Conservation (phyloP, 1,140 invertebrate genomes). For the Lordiphosa collinella region DNA sequence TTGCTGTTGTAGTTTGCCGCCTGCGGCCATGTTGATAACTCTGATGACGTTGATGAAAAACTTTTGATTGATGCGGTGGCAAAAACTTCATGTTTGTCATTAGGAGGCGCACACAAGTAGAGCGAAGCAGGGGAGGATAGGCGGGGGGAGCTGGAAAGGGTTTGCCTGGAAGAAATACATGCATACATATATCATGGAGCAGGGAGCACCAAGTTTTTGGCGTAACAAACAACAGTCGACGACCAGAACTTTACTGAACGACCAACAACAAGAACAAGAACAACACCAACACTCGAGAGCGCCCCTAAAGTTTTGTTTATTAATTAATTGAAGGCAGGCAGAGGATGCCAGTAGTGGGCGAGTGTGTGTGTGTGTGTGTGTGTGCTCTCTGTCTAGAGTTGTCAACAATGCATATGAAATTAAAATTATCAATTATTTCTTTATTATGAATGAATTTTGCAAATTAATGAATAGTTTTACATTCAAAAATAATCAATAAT, state of each 20-base stretch:
- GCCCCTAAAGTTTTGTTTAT: conserved; percentile 66
- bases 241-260: conserved; percentile 2
- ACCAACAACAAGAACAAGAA: neutral
- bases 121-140: neutral
- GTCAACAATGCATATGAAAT: neutral
- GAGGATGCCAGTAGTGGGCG: neutral
- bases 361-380: conserved; percentile 11
- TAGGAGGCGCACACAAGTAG: conserved; percentile 47
- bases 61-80: conserved; percentile 77
- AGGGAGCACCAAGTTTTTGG: conserved; percentile 32
- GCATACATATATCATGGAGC: neutral
- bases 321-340: conserved; percentile 64
- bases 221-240: conserved; percentile 47
- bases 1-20: conserved; percentile 46
- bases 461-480: no score
- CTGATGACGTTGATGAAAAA: conserved; percentile 79
- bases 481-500: no score
- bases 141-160: no score
- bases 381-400: conserved; percentile 6
- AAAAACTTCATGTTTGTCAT: conserved; percentile 76
- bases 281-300: conserved; percentile 13
- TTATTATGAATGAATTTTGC: no score
- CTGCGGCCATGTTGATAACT: conserved; percentile 71
- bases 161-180: conserved; percentile 5
- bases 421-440: no score